phyloP scores from a whole-genome alignment of 2,888 invertebrate genomes.

The Ochropleura leucogaster region DNA sequence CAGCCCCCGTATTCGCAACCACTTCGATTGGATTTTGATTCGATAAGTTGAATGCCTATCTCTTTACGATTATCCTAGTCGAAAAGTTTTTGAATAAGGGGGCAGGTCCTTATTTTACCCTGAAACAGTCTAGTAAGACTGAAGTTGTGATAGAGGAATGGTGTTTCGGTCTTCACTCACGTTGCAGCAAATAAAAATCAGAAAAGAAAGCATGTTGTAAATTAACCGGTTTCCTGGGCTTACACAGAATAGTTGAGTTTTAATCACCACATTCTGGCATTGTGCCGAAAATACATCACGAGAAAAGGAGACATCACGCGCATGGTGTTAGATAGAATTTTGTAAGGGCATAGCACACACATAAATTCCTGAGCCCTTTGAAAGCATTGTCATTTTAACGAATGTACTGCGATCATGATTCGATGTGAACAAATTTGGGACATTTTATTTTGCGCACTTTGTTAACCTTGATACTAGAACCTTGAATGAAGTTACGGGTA shows the following conservation, averaged over 20 bases:
- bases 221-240: constrained; percentile 2
- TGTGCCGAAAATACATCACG: constrained; percentile 30
- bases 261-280: constrained; percentile 36
- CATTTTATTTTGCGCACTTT: background rate
- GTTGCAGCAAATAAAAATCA: background rate
- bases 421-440: background rate
- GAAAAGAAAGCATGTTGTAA: background rate
- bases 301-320: constrained; percentile 23
- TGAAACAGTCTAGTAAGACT: background rate
- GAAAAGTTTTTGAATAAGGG: too few species aligned
- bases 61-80: too few species aligned
- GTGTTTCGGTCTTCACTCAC: background rate
- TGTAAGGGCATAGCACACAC: background rate
- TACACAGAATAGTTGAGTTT: background rate
- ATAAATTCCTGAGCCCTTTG: constrained; percentile 3
- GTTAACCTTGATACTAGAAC: background rate
- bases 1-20: background rate
- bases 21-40: too few species aligned
- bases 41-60: too few species aligned
- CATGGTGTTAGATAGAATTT: constrained; percentile 12
- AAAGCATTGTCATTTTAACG: background rate
- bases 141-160: background rate
- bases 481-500: background rate
- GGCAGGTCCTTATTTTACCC: too few species aligned
- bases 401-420: background rate